phyloP scores from a whole-genome alignment of 1,140 invertebrate species.

The Pseudomyrmex sp. region DNA sequence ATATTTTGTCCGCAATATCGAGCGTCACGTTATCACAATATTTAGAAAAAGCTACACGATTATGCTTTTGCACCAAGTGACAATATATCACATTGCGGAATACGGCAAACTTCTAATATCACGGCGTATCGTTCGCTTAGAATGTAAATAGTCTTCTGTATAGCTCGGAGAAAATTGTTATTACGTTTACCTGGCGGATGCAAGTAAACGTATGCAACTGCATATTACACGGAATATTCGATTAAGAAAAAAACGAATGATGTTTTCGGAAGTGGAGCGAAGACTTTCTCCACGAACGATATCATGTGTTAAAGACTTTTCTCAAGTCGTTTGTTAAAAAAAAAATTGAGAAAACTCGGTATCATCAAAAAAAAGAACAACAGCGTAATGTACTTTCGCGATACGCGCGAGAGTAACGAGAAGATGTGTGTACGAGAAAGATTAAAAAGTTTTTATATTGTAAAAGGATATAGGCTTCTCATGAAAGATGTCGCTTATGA shows the following conservation, averaged over 20 bases:
- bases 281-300: too few relatives aligned
- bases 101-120: not conserved
- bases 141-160: slow-evolving; percentile 19
- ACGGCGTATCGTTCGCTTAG: not conserved
- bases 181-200: not conserved
- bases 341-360: slow-evolving; percentile 3
- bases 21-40: not conserved
- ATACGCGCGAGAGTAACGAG: not conserved
- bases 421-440: too few relatives aligned
- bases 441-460: not conserved
- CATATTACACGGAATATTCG: not conserved
- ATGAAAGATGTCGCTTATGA: too few relatives aligned
- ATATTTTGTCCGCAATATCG: not conserved
- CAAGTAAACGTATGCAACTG: not conserved
- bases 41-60: not conserved
- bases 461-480: too few relatives aligned
- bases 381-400: not conserved
- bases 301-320: too few relatives aligned
- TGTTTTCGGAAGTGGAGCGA: too few relatives aligned
- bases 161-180: slow-evolving; percentile 3
- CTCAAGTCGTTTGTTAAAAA: not conserved
- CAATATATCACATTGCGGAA: not conserved
- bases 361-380: not conserved
- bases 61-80: not conserved
- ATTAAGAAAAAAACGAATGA: not conserved